Evolutionary conservation across 1,140 invertebrate species (phyloP).

Genomic region (Drosophila athabasca): DNA sequence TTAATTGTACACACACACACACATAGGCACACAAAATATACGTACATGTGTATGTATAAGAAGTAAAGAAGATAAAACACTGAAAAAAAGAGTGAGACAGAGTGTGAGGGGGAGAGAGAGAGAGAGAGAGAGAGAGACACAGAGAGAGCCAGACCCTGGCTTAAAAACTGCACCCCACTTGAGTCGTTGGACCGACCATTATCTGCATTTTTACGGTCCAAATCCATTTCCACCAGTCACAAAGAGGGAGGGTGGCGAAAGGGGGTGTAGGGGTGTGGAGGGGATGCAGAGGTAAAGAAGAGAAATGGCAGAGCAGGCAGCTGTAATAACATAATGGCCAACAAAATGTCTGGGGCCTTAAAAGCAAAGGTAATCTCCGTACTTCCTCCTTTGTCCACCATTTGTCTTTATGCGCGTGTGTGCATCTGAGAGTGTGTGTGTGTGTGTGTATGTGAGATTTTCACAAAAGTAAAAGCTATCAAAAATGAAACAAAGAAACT

Average conservation of each 20-base stretch:
- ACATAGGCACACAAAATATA: no score
- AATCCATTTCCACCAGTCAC: conserved; percentile 65
- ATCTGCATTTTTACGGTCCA: conserved; percentile 80
- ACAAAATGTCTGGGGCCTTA: conserved; percentile 60
- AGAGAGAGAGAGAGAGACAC: not conserved
- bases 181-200: conserved; percentile 42
- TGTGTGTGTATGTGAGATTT: conserved; percentile 23
- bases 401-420: not conserved
- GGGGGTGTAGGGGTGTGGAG: not conserved
- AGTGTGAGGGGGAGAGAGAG: not conserved
- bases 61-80: conserved; percentile 9
- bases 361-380: conserved; percentile 59
- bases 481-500: conserved; percentile 43
- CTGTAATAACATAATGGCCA: conserved; percentile 77
- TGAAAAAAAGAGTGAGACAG: not conserved
- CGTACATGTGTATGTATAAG: no score
- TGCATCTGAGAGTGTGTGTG: not conserved
- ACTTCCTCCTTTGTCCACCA: conserved; percentile 1
- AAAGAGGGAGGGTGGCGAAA: not conserved
- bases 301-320: conserved; percentile 43
- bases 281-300: not conserved
- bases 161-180: conserved; percentile 44
- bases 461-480: conserved; percentile 55
- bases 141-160: not conserved
- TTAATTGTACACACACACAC: conserved; percentile 31